Percentiles rank a stretch among this genome's conserved stretches.
phyloP scores from a whole-genome alignment of 2,888 invertebrate genomes.

The Celastrina argiolus region DNA sequence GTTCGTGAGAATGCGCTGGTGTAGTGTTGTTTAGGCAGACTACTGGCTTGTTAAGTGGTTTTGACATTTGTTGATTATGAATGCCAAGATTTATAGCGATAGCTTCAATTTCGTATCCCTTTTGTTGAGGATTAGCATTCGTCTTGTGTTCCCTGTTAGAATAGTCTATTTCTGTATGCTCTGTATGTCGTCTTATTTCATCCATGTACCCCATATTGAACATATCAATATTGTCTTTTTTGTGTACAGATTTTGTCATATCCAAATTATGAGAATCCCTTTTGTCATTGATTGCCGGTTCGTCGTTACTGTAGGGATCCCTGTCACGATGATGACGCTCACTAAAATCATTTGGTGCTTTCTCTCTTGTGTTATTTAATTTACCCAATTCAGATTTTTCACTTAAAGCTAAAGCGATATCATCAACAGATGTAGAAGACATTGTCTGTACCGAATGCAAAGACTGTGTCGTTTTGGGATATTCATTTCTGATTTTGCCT shows the following conservation, averaged over 20 bases:
- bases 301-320: conserved; percentile 43
- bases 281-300: conserved; percentile 40
- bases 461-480: conserved; percentile 44
- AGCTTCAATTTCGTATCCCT: conserved; percentile 61
- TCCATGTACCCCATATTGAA: conserved; percentile 72
- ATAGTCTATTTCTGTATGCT: conserved; percentile 45
- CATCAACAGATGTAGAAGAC: conserved; percentile 53
- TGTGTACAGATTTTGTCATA: conserved; percentile 45
- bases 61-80: conserved; percentile 55
- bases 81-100: conserved; percentile 68
- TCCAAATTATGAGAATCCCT: conserved; percentile 44
- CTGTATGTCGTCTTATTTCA: conserved; percentile 54
- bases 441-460: conserved; percentile 41
- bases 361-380: conserved; percentile 53
- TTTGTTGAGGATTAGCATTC: conserved; percentile 47
- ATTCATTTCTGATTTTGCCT: conserved; percentile 49
- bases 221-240: conserved; percentile 67
- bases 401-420: conserved; percentile 61
- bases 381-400: conserved; percentile 64
- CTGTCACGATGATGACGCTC: conserved; percentile 43
- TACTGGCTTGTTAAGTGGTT: conserved; percentile 45
- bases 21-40: conserved; percentile 47
- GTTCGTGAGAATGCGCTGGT: conserved; percentile 55
- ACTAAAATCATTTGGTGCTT: conserved; percentile 40
- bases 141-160: conserved; percentile 47